Base-by-base conservation (phyloP, 2,113 vertebrate species). In the Chroicocephalus ridibundus region DNA sequence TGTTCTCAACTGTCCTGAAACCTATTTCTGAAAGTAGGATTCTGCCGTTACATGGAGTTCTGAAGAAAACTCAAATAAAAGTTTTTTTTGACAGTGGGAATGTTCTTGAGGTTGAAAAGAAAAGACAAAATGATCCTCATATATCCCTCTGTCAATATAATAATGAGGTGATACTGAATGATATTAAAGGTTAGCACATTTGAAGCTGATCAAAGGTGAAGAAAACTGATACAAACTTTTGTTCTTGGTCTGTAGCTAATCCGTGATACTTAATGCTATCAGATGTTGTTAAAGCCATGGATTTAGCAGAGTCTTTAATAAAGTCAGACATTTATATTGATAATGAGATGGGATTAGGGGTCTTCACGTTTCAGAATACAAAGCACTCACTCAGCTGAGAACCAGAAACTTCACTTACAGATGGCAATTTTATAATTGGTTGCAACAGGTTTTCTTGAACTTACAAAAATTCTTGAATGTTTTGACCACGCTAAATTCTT, bases 261-360 rank as follows among this genome's bases (percentile, higher is more conserved):
- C 76, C 80, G 32, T 49, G 36, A 44, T 74, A 47, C 68, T 69
- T 74, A 64, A 61, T 36, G 31, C 49, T 77, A 62, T 88, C 82
- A 69, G 64, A 40, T 54, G 13, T 52, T 62, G 79, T 57, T 86
- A 80, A 90, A 92, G 49, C 62, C 76, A 31, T 72, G 71, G 88
- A 86, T 82, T 93, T 88, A 86, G 54, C 58, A 85, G 21, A 90
- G 18, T 71, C 78, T 75, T 85, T 76, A 68, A 5, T 80, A 49
- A 87, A 68, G 40, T 86, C 76, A 90, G 71, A 57, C 18, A 61
- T 90, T 93, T 90, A 77, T 88, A 52, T 77, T 76, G 82, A 77
- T 92, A 92, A 92, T 70, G 54, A 84, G 54, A 54, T 76, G 40
- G 70, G 70, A 92, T 94, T 96, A 93, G 62, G 68, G 27, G 34